Evolutionary conservation across 2,888 invertebrate species (phyloP), one percentile per base, ranked within the genome.

Genomic region (Notodonta dromedarius): DNA sequence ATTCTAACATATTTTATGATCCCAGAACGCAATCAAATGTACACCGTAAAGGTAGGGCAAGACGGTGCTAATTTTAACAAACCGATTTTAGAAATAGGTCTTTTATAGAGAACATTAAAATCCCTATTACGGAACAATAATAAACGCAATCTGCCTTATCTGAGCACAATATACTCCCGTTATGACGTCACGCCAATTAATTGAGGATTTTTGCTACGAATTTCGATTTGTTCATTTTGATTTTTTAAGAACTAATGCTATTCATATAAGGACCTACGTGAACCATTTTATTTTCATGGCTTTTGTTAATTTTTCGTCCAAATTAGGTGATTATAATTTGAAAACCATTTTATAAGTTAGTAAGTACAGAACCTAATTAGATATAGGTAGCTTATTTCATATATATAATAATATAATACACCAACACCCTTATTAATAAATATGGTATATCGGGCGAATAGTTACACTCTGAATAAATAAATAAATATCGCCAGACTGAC

Each of bases 121-220:
- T 11, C 13, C 9, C 35, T 32, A 13, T 32, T 54, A 65, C 61
- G 56, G 56, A 48, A 56, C 48, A 61, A 59, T 65, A 66, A 55
- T 61, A 56, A 64, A 32, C 14, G 48, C 54, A 32, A 16, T 50
- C 66, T 61, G 48, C 44, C 60, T 24, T 13, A 16, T 58, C 12
- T 44, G 58, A 14, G 46, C 58, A 62, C 46, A 63, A 65, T 52
- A 12, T 52, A 12, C 62, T 24, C 6, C 16, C 13, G 12, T 48
- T 58, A 55, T 53, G 60, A 61, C 48, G 61, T 74, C 63, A 69
- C 60, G 67, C 79, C 85, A 84, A 84, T 86, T 84, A 85, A 80
- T 73, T 69, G 71, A 40, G 82, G 81, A 82, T 85, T 82, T 82
- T 77, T 75, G 70, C 66, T 68, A 70, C 61, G 70, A 77, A 72